Percentiles rank a stretch among this genome's conserved stretches.
Conservation (phyloP, 2,888 invertebrate genomes). For the Dynastes grantii region DNA sequence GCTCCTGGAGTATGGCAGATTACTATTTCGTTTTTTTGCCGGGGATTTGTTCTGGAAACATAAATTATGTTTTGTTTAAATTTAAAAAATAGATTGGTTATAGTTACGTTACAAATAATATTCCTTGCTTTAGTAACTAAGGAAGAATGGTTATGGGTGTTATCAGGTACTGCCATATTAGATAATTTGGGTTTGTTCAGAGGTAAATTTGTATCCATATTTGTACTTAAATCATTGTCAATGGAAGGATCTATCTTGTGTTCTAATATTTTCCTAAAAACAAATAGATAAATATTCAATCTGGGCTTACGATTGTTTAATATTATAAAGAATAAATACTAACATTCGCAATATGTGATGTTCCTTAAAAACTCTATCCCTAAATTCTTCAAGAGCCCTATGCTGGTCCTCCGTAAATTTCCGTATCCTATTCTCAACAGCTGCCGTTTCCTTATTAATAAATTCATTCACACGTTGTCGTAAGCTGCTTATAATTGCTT, state of each 20-base stretch:
- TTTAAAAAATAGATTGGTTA: not conserved
- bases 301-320: too few relatives aligned
- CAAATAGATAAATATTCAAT: not conserved
- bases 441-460: slow-evolving; percentile 79
- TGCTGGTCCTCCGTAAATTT: slow-evolving; percentile 84
- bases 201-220: slow-evolving; percentile 51
- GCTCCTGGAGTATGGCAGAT: slow-evolving; percentile 18
- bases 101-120: slow-evolving; percentile 41
- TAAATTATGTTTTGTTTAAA: too few relatives aligned
- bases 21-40: slow-evolving; percentile 17
- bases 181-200: slow-evolving; percentile 51
- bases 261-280: slow-evolving; percentile 54
- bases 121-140: slow-evolving; percentile 40
- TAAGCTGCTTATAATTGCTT: slow-evolving; percentile 69
- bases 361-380: slow-evolving; percentile 82
- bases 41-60: slow-evolving; percentile 37
- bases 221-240: slow-evolving; percentile 55
- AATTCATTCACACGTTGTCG: slow-evolving; percentile 80
- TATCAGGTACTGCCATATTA: slow-evolving; percentile 56
- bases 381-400: slow-evolving; percentile 81
- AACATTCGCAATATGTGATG: slow-evolving; percentile 79
- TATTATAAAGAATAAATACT: slow-evolving; percentile 49
- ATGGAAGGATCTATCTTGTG: slow-evolving; percentile 44
- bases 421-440: slow-evolving; percentile 83
- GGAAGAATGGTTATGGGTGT: slow-evolving; percentile 49